Conservation (phyloP, 1,140 invertebrate genomes). For the Grapholita molesta region DNA sequence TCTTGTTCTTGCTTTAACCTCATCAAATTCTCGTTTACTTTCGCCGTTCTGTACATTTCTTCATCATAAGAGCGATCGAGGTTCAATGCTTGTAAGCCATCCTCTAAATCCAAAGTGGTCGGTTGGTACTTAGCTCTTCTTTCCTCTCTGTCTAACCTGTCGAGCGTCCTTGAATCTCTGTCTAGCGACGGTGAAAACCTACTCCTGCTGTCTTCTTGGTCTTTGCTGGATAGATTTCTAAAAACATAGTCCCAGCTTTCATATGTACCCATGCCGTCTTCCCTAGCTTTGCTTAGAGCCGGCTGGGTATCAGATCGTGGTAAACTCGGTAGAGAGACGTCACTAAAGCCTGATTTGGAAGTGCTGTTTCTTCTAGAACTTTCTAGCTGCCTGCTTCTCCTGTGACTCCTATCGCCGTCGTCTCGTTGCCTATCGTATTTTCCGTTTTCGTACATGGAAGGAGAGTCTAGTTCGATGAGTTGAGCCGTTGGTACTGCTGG, state of each 20-base stretch:
- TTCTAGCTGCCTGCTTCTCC: slow-evolving; percentile 42
- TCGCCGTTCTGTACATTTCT: slow-evolving; percentile 74
- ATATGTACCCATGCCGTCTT: slow-evolving; percentile 81
- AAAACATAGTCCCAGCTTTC: slow-evolving; percentile 90
- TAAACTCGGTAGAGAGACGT: slow-evolving; percentile 58
- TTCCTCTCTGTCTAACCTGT: slow-evolving; percentile 59
- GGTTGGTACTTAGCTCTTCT: slow-evolving; percentile 66
- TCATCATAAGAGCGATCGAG: slow-evolving; percentile 67
- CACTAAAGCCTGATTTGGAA: slow-evolving; percentile 60
- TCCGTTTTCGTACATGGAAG: slow-evolving; percentile 64
- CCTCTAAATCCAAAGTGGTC: slow-evolving; percentile 76
- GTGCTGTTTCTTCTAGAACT: slow-evolving; percentile 57
- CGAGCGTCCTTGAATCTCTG: slow-evolving; percentile 68
- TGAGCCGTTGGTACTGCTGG: slow-evolving; percentile 80
- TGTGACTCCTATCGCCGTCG: slow-evolving; percentile 39
- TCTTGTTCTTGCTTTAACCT: slow-evolving; percentile 73
- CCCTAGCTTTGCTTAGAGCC: slow-evolving; percentile 70
- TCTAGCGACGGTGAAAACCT: slow-evolving; percentile 75
- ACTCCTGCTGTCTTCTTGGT: slow-evolving; percentile 83
- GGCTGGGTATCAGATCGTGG: slow-evolving; percentile 72
- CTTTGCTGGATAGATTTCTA: slow-evolving; percentile 84
- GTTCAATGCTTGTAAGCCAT: slow-evolving; percentile 72
- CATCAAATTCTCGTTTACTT: slow-evolving; percentile 77
- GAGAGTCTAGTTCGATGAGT: slow-evolving; percentile 85
- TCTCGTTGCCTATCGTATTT: slow-evolving; percentile 53